Evolutionary conservation across 1,140 invertebrate species (phyloP).

Genomic region (Brachionus paranguensis): DNA sequence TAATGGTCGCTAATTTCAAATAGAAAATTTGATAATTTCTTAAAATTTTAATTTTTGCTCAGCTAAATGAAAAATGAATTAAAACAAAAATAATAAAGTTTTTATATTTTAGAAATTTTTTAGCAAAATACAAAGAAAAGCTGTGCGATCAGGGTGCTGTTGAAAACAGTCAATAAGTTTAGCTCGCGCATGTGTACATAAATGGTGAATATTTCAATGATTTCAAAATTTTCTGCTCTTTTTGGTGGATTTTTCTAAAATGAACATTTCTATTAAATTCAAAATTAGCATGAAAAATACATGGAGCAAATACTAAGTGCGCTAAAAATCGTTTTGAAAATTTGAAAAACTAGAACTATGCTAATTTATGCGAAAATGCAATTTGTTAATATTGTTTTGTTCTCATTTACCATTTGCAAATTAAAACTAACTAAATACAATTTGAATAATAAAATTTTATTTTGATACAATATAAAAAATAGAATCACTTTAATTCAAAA

Average conservation of each 20-base stretch:
- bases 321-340: neutral
- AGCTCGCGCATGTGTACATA: neutral
- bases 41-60: neutral
- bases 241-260: neutral
- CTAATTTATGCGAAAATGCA: neutral
- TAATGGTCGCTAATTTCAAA: neutral
- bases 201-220: neutral
- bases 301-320: neutral
- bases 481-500: too few relatives aligned
- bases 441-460: too few relatives aligned
- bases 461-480: too few relatives aligned
- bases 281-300: neutral
- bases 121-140: neutral
- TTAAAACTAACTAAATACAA: neutral
- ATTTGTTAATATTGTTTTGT: neutral
- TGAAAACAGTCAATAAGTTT: neutral
- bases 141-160: neutral
- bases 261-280: neutral
- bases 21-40: neutral
- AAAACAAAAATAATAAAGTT: constrained; percentile 1
- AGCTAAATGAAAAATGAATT: neutral
- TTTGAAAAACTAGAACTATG: neutral
- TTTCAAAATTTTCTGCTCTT: neutral
- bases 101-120: neutral
- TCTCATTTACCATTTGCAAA: neutral